Base-by-base conservation (phyloP, 2,888 invertebrate species). In the Apamea anceps region DNA sequence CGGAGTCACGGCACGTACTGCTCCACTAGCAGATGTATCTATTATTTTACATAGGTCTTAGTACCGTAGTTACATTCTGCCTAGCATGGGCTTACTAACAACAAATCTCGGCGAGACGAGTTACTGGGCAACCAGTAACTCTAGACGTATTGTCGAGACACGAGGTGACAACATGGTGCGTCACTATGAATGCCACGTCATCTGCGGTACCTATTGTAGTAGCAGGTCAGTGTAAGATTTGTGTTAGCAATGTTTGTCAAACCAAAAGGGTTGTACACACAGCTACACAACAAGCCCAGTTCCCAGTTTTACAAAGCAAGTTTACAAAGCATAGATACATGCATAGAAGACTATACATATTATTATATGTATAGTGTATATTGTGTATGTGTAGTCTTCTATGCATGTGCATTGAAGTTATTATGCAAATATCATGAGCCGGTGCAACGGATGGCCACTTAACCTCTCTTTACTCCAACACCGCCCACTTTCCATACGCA, bases 1-100 rank as follows among this genome's bases (percentile, higher is more conserved):
- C 80, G 76, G 62, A 94, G 86, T 91, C 93, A 71, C 83, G 82
- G 81, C 94, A 94, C 95, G 94, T 94, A 91, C 80, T 86, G 85
- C 81, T 80, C 84, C 86, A 89, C 89, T 88, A 92, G 86, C 89
- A 91, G 89, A 89, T 91, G 90, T 92, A 93, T 92, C 72, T 84
- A 72, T 78, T 92, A 92, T 92, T 93, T 92, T 92, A 92, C 91
- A 92, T 91, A 88, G 89, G 86, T 88, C 88, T 82, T 85, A 71
- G 66, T 72, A 57, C 13, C 18, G n/a, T 51, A 51, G 28, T 84
- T 79, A n/a, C 72, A 32, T 80, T 72, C 45, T 18, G 8, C 32
- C 15, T n/a, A 15, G 15, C 3, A n/a, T 57, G 8, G 13, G 28
- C 21, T 48, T 72, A 63, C 18, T 37, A 51, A 37, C 51, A 72